phyloP scores from a whole-genome alignment of 2,113 vertebrate species.

The Alectura lathami region DNA sequence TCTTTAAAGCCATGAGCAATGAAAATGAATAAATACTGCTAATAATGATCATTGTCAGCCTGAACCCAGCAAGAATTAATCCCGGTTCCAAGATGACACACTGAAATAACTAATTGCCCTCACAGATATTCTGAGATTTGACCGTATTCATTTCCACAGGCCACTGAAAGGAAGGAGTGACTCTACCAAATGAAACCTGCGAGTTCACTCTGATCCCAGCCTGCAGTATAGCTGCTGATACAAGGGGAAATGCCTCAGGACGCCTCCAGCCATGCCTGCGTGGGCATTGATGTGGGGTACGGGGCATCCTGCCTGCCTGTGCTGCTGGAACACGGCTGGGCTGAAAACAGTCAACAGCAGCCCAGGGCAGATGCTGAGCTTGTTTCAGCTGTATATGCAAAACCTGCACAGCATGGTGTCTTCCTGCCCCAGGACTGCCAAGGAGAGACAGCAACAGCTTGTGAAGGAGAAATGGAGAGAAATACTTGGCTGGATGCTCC shows the following conservation, averaged over 20 bases:
- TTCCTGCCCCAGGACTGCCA: neutral
- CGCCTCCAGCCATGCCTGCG: accelerated
- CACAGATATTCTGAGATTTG: neutral
- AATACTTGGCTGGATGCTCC: slow-evolving; percentile 5
- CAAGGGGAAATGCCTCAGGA: neutral
- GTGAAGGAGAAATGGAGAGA: neutral
- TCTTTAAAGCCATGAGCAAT: neutral
- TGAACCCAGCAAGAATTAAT: neutral
- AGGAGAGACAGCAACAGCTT: neutral
- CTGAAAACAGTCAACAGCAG: neutral
- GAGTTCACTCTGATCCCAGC: neutral
- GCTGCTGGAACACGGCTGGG: neutral
- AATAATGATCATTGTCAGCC: neutral
- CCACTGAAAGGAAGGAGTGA: neutral
- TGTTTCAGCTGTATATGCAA: neutral
- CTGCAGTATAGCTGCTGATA: neutral
- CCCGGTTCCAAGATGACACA: neutral
- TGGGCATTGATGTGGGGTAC: accelerated
- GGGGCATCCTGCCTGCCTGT: neutral
- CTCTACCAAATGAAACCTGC: neutral
- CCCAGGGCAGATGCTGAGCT: neutral
- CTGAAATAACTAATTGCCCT: neutral
- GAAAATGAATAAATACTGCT: neutral
- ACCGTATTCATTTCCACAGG: neutral
- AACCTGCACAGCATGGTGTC: neutral